phyloP scores from a whole-genome alignment of 1,140 invertebrate genomes.

The Stegodyphus mimosarum region DNA sequence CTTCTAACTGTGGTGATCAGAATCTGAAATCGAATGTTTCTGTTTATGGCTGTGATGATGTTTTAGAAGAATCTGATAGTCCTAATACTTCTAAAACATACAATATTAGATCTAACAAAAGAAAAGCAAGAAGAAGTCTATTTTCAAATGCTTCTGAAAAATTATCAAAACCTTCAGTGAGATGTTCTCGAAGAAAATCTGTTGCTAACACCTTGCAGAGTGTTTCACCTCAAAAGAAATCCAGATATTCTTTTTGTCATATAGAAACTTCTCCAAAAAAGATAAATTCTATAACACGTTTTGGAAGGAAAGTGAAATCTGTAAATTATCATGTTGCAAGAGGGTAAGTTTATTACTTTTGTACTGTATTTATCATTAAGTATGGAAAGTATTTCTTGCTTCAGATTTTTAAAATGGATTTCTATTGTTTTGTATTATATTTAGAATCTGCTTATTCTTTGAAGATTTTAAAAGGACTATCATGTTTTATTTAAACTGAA shows the following conservation, averaged over 20 bases:
- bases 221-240: conserved; percentile 1
- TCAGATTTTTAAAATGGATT: neutral
- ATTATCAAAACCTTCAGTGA: neutral
- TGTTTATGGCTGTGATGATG: neutral
- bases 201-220: neutral
- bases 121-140: neutral
- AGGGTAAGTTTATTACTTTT: neutral
- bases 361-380: neutral
- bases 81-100: neutral
- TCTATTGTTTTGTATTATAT: neutral
- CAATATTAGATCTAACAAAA: too few relatives aligned
- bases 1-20: neutral
- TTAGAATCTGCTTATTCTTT: neutral
- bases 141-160: neutral
- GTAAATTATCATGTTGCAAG: neutral
- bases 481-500: too few relatives aligned
- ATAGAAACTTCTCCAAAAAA: neutral
- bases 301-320: conserved; percentile 35
- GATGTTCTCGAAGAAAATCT: too few relatives aligned
- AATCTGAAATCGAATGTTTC: neutral
- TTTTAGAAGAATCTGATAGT: neutral
- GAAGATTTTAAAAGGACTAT: too few relatives aligned
- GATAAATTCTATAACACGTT: neutral
- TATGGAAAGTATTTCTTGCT: neutral
- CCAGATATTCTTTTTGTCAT: neutral